Percentiles rank a stretch among this genome's conserved stretches.
phyloP scores from a whole-genome alignment of 1,140 invertebrate genomes.

The Pogonomyrmex barbatus region DNA sequence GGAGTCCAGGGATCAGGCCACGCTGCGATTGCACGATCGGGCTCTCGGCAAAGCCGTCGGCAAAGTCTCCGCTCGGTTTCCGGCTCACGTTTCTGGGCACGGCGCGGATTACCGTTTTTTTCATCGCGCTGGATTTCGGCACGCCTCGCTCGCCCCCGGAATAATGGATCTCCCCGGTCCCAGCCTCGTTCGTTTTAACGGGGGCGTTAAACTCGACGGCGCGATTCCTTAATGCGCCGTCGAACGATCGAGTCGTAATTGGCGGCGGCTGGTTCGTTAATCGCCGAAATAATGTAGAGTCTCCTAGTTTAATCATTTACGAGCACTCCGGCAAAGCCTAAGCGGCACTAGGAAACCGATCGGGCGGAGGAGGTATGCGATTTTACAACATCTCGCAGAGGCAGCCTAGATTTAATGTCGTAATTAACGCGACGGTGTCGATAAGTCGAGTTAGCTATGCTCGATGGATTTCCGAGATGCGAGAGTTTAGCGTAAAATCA shows the following conservation, averaged over 20 bases:
- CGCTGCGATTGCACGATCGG: slow-evolving; percentile 4
- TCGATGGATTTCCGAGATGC: slow-evolving; percentile 5
- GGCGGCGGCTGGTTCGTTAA: slow-evolving; percentile 44
- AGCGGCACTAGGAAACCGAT: slow-evolving; percentile 9
- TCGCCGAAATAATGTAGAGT: slow-evolving; percentile 48
- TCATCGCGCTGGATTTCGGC: slow-evolving; percentile 23
- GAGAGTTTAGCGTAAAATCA: not conserved
- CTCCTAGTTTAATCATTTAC: slow-evolving; percentile 55
- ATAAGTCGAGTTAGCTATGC: slow-evolving; percentile 28
- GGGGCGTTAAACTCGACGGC: slow-evolving; percentile 14
- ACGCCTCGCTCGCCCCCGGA: not conserved
- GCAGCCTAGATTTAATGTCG: slow-evolving; percentile 8
- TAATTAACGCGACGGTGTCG: slow-evolving; percentile 38
- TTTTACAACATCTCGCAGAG: slow-evolving; percentile 25
- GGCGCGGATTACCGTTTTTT: slow-evolving; percentile 48
- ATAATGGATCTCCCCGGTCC: slow-evolving; percentile 14
- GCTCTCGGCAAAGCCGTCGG: slow-evolving; percentile 6
- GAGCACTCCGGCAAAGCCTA: slow-evolving; percentile 40
- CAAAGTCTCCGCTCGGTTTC: slow-evolving; percentile 14
- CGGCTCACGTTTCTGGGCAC: slow-evolving; percentile 37
- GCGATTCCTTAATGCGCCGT: slow-evolving; percentile 5
- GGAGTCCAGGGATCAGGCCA: not conserved
- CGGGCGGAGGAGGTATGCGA: slow-evolving; percentile 1
- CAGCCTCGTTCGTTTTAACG: slow-evolving; percentile 27
- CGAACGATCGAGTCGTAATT: slow-evolving; percentile 41